These are phyloP conservation scores for Bubo scandiacus DNA, from an alignment of 2,113 vertebrate genomes.

Conservation along the genomic window DNA sequence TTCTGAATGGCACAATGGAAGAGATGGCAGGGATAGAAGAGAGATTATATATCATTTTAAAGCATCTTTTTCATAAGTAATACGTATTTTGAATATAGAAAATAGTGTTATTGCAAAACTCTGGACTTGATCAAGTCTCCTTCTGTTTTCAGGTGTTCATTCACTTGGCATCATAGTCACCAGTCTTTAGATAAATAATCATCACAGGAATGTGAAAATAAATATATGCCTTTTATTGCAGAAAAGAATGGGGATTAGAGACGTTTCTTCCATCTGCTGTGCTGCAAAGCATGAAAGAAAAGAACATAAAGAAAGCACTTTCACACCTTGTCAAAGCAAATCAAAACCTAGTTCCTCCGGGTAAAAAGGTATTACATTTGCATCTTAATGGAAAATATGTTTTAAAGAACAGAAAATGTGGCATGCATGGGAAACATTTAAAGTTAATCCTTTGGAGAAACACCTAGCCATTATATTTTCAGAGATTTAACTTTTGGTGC, in stretches of 20 bases:
- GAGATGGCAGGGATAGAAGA: not conserved
- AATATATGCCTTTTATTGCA: constrained; percentile 76
- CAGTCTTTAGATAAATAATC: constrained; percentile 59
- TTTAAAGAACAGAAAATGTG: constrained; percentile 55
- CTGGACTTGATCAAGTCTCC: not conserved
- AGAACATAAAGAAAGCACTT: constrained; percentile 99
- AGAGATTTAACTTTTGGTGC: constrained; percentile 9
- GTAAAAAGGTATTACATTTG: constrained; percentile 93
- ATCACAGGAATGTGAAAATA: constrained; percentile 64
- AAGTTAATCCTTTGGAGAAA: constrained; percentile 55
- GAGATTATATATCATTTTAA: not conserved
- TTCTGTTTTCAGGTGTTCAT: constrained; percentile 16
- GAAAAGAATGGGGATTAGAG: constrained; percentile 98
- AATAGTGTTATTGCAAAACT: not conserved
- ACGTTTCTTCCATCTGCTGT: constrained; percentile 97
- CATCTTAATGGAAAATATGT: constrained; percentile 72
- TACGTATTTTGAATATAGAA: not conserved
- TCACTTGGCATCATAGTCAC: constrained; percentile 23
- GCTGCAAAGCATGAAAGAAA: constrained; percentile 99
- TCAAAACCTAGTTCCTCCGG: constrained; percentile 97
- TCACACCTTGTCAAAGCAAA: constrained; percentile 98
- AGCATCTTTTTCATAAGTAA: not conserved
- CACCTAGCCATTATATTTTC: constrained; percentile 56
- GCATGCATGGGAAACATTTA: constrained; percentile 31
- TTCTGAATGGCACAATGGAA: not conserved